phyloP scores from a whole-genome alignment of 2,113 vertebrate species.

The Vulpes lagopus region DNA sequence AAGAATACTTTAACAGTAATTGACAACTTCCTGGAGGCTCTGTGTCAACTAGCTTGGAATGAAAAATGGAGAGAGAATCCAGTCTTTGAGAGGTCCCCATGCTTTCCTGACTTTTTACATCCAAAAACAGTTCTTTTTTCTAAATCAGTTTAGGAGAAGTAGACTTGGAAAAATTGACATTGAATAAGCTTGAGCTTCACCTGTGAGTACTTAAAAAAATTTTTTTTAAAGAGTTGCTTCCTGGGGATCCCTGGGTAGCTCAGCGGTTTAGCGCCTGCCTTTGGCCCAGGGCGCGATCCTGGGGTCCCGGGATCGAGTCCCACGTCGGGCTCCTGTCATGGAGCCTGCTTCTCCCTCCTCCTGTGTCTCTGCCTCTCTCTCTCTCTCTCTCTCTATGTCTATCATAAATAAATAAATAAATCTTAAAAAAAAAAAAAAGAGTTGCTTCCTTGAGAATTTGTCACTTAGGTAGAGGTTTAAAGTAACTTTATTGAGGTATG shows the following conservation, averaged over 20 bases:
- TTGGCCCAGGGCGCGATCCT: no score
- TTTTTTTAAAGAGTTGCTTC: background rate
- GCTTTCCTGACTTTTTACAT: background rate
- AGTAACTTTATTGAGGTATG: slow-evolving; percentile 10
- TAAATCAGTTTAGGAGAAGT: background rate
- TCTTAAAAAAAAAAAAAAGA: background rate
- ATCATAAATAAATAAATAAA: no score
- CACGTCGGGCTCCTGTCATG: no score
- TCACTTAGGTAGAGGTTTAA: background rate
- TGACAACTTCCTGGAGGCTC: background rate
- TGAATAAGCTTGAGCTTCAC: background rate
- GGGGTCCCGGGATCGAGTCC: no score
- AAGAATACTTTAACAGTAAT: background rate
- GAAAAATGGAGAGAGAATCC: background rate
- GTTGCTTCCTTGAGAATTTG: background rate
- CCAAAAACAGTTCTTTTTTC: slow-evolving; percentile 4
- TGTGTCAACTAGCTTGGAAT: background rate
- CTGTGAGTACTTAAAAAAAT: background rate
- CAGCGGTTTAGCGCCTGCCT: no score
- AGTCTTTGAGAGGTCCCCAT: background rate
- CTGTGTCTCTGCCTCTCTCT: no score
- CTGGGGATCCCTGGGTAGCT: background rate
- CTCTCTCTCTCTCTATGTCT: no score
- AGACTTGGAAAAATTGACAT: background rate
- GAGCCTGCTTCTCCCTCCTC: no score